Evolutionary conservation across 2,797 vertebrate species (phyloP), one percentile per base, ranked within the genome.

Genomic region (Erithacus rubecula): DNA sequence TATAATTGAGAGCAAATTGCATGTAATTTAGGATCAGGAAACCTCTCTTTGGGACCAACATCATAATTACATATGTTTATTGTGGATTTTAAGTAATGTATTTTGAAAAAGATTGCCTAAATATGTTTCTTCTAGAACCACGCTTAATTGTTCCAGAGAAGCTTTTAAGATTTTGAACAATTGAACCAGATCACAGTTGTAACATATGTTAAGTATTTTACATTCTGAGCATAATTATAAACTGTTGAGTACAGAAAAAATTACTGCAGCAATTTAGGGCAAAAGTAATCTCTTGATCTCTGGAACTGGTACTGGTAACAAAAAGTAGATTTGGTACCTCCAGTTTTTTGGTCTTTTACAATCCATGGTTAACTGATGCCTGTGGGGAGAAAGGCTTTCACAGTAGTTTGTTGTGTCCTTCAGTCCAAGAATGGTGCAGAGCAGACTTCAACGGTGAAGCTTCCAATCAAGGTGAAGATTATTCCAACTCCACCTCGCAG

Each of bases 381-480:
- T 87, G 32, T 52, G 41, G 34, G 46, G 78, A n/a, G 60, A 72
- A 82, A 59, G 19, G 23, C 6, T 60, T 47, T 89, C 85, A 91
- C 39, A 84, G 70, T 68, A 15, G n/a, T 62, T 78, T 88, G 58
- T 77, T 91, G 52, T 94, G 84, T 95, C 51, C 49, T 95, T 32
- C 89, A 99, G 99, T 98, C 98, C 4, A 98, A 99, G 96, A 98
- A 97, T 44, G 98, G 98, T 30, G 98, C 98, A 17, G 99, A 99
- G 87, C 97, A 99, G 95, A 99, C 98, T 12, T 99, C 99, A 64
- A 99, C 98, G 0, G 98, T 99, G 95, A 99, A 99, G 95, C 98
- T 99, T 27, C 99, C 99, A 27, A 95, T 99, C 89, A 99, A 99
- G 97, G 99, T 99, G 96, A 99, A 99, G 98, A 99, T 99, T 9